Evolutionary conservation across 2,888 invertebrate species (phyloP).

Genomic region (Ditylenchus weischeri): DNA sequence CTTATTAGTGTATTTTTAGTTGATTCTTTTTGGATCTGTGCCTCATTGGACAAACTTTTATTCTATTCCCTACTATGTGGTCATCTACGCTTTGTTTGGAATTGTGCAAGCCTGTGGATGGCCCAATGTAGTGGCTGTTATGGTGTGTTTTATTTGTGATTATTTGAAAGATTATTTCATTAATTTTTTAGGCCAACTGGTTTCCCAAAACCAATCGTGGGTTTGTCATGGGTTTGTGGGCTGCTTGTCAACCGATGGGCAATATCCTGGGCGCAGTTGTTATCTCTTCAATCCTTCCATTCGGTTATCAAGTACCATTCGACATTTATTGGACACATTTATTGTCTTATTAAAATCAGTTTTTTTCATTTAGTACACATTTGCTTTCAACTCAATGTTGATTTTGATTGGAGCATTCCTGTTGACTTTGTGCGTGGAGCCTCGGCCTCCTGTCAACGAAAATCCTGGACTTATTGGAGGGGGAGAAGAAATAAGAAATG

Average conservation of each 20-base stretch:
- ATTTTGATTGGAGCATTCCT: slow-evolving; percentile 60
- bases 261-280: slow-evolving; percentile 63
- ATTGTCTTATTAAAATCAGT: slow-evolving; percentile 3
- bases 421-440: slow-evolving; percentile 60
- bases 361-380: slow-evolving; percentile 59
- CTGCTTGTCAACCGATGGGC: slow-evolving; percentile 64
- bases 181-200: slow-evolving; percentile 61
- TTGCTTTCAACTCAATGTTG: slow-evolving; percentile 60
- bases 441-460: slow-evolving; percentile 37
- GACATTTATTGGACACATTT: neutral
- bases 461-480: neutral
- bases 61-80: slow-evolving; percentile 60
- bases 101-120: slow-evolving; percentile 63
- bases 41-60: slow-evolving; percentile 61
- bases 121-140: slow-evolving; percentile 63
- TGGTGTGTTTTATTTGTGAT: slow-evolving; percentile 51
- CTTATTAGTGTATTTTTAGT: slow-evolving; percentile 41
- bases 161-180: neutral
- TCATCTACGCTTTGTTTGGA: slow-evolving; percentile 62
- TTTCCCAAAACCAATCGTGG: slow-evolving; percentile 62
- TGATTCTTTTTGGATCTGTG: slow-evolving; percentile 62
- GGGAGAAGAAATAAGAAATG: slow-evolving; percentile 4
- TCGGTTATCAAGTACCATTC: slow-evolving; percentile 61
- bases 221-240: slow-evolving; percentile 62
- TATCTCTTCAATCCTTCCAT: slow-evolving; percentile 60